phyloP scores from a whole-genome alignment of 2,888 invertebrate genomes.

The Ceramica pisi region DNA sequence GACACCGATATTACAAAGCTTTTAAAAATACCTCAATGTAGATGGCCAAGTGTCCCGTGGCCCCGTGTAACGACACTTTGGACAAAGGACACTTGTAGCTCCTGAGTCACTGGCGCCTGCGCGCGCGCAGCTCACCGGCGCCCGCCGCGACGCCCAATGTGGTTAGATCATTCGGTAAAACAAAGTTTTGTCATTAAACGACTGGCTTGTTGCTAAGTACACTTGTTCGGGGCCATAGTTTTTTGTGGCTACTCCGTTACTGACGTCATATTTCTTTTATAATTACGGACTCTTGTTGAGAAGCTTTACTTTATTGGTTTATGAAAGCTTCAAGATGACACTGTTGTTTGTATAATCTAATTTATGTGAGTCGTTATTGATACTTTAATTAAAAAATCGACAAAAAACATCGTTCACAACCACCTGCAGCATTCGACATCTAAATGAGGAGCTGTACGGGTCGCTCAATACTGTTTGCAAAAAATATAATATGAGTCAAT shows the following conservation, averaged over 20 bases:
- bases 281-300: no score
- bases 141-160: constrained; percentile 38
- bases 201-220: constrained; percentile 36
- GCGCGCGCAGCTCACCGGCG: constrained; percentile 49
- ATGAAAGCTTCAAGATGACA: no score
- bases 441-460: no score
- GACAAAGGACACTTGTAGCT: constrained; percentile 61
- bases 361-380: no score
- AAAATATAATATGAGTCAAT: no score
- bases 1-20: neutral
- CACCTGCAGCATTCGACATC: no score
- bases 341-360: no score
- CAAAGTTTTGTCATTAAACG: constrained; percentile 58
- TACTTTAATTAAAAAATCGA: no score
- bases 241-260: neutral
- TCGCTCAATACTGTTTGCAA: no score
- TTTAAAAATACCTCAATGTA: neutral
- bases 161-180: constrained; percentile 63
- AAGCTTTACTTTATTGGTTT: no score
- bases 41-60: constrained; percentile 5
- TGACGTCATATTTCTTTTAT: neutral
- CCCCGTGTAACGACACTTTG: constrained; percentile 32
- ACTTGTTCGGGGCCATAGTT: neutral
- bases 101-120: constrained; percentile 65
- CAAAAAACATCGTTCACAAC: no score